Evolutionary conservation across 2,888 invertebrate species (phyloP).

Genomic region (Tortricodes alternella): DNA sequence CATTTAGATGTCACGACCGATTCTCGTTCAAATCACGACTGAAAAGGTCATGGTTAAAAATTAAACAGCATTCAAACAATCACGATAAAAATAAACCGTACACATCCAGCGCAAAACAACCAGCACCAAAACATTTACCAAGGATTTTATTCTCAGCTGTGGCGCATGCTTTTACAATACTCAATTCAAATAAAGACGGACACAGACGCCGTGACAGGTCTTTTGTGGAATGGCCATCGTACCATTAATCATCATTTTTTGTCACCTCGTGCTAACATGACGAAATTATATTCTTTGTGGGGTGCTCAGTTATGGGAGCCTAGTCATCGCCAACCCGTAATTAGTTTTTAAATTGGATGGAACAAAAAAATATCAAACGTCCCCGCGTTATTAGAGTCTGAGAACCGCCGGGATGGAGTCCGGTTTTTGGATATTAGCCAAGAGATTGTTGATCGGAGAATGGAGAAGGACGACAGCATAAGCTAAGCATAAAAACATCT

Average conservation of each 20-base stretch:
- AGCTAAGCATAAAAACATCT: background rate
- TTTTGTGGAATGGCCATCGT: constrained; percentile 59
- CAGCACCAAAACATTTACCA: constrained; percentile 12
- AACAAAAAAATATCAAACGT: constrained; percentile 71
- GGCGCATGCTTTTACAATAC: constrained; percentile 31
- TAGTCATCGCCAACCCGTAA: constrained; percentile 73
- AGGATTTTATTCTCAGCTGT: constrained; percentile 37
- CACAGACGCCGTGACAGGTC: constrained; percentile 60
- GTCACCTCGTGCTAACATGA: constrained; percentile 75
- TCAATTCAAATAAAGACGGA: constrained; percentile 47
- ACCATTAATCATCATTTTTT: constrained; percentile 79
- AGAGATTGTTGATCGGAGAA: background rate
- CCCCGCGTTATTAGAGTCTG: constrained; percentile 63
- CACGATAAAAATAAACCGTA: constrained; percentile 18
- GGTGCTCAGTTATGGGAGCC: constrained; percentile 67
- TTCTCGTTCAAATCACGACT: constrained; percentile 65
- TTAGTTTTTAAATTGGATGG: constrained; percentile 81
- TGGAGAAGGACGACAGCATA: background rate
- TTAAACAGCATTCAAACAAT: constrained; percentile 47
- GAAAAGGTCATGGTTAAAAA: constrained; percentile 70
- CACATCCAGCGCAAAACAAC: background rate
- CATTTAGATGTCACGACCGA: constrained; percentile 78
- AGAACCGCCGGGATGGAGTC: constrained; percentile 40
- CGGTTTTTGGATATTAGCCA: constrained; percentile 16
- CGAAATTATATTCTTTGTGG: constrained; percentile 75